Percentiles rank a stretch among this genome's conserved stretches.
Evolutionary conservation across 2,113 vertebrate genomes (phyloP).

Genomic region (Fulmarus glacialis): DNA sequence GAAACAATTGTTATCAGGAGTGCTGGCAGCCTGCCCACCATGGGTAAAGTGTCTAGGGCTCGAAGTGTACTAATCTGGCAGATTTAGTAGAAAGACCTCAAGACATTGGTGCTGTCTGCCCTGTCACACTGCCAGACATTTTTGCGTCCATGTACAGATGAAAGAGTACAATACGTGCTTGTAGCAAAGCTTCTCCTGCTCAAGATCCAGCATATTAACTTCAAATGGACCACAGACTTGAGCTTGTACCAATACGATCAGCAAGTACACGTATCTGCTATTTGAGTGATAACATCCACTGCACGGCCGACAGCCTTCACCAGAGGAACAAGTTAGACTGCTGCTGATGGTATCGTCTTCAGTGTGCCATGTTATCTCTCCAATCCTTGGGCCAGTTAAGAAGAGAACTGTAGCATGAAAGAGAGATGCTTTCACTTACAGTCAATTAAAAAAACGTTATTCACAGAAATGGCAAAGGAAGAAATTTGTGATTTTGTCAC

Average conservation of each 20-base stretch:
- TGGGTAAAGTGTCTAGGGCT: accelerated
- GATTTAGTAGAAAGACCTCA: not conserved
- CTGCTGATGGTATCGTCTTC: not conserved
- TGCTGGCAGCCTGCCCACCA: not conserved
- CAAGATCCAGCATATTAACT: not conserved
- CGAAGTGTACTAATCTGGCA: not conserved
- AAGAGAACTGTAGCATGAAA: not conserved
- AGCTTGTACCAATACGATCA: not conserved
- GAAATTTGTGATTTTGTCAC: not conserved
- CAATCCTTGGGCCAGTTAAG: not conserved
- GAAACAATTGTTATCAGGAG: not conserved
- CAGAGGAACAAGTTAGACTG: not conserved
- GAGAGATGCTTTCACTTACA: not conserved
- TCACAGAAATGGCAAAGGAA: not conserved
- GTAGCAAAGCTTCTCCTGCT: not conserved
- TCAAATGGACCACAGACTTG: not conserved
- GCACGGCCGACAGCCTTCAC: not conserved
- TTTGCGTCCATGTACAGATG: not conserved
- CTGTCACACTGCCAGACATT: not conserved
- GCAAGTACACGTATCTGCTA: not conserved
- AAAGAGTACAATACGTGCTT: not conserved
- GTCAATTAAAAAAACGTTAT: not conserved
- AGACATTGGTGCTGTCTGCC: not conserved
- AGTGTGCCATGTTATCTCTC: not conserved
- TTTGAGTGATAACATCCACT: not conserved